These are phyloP conservation scores for Acleris holmiana DNA, from an alignment of 2,888 invertebrate species.

Conservation along the genomic window DNA sequence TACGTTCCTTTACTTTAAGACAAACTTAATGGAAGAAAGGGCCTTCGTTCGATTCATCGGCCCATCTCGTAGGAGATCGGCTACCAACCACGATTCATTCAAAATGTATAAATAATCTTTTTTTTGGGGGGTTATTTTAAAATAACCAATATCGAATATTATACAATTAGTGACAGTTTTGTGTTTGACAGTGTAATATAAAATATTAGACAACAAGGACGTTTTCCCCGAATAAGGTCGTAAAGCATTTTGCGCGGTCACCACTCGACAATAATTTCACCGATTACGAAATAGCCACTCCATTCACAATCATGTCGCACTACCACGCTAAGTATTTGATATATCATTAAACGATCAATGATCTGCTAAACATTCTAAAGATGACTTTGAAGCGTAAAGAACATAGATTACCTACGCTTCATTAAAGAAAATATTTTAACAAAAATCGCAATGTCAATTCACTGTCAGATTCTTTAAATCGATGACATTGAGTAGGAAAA, in stretches of 20 bases:
- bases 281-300: constrained; percentile 16
- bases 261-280: constrained; percentile 10
- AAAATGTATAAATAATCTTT: too few species aligned
- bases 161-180: too few species aligned
- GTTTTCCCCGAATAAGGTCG: not conserved
- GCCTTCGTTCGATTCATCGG: too few species aligned
- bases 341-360: constrained; percentile 17
- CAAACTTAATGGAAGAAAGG: too few species aligned
- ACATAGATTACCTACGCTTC: not conserved
- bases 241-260: not conserved
- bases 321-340: constrained; percentile 5
- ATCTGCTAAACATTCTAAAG: constrained; percentile 7
- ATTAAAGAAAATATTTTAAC: not conserved
- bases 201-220: not conserved
- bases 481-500: too few species aligned
- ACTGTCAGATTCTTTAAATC: too few species aligned
- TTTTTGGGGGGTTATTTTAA: too few species aligned
- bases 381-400: constrained; percentile 6
- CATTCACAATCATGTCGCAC: not conserved
- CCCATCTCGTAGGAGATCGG: too few species aligned
- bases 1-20: too few species aligned
- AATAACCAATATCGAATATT: too few species aligned
- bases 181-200: too few species aligned
- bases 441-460: constrained; percentile 5
- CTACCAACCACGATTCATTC: too few species aligned